These are phyloP conservation scores for Himalopsyche phryganea DNA, from an alignment of 1,140 invertebrate species.

Conservation along the genomic window DNA sequence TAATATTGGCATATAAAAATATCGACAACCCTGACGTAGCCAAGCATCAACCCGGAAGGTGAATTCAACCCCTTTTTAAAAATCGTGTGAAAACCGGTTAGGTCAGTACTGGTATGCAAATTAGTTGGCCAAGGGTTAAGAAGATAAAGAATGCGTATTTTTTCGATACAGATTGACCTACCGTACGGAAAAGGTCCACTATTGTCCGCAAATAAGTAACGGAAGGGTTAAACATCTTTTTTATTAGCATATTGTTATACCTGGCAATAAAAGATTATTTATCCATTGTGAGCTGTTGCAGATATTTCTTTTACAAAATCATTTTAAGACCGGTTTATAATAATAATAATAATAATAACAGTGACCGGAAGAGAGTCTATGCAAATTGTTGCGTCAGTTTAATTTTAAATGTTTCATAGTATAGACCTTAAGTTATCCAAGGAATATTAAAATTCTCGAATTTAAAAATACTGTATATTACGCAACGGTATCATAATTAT, in stretches of 20 bases:
- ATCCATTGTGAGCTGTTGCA: not conserved
- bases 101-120: slow-evolving; percentile 36
- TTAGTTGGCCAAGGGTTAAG: slow-evolving; percentile 20
- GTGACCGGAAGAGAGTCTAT: too few relatives aligned
- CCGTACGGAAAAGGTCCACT: slow-evolving; percentile 28
- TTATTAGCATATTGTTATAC: too few relatives aligned
- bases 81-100: slow-evolving; percentile 35
- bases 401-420: too few relatives aligned
- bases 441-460: too few relatives aligned
- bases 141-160: slow-evolving; percentile 7
- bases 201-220: slow-evolving; percentile 25
- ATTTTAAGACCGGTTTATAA: too few relatives aligned
- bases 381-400: too few relatives aligned
- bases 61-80: slow-evolving; percentile 17
- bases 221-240: slow-evolving; percentile 12
- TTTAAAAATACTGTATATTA: too few relatives aligned
- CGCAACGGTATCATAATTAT: too few relatives aligned
- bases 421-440: too few relatives aligned
- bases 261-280: not conserved
- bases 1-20: too few relatives aligned
- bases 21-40: slow-evolving; percentile 11
- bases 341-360: too few relatives aligned
- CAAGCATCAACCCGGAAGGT: not conserved
- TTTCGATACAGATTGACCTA: slow-evolving; percentile 28
- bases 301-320: too few relatives aligned